Base-by-base conservation (phyloP, 2,888 invertebrate species). In the Tanytarsus gracilentus region DNA sequence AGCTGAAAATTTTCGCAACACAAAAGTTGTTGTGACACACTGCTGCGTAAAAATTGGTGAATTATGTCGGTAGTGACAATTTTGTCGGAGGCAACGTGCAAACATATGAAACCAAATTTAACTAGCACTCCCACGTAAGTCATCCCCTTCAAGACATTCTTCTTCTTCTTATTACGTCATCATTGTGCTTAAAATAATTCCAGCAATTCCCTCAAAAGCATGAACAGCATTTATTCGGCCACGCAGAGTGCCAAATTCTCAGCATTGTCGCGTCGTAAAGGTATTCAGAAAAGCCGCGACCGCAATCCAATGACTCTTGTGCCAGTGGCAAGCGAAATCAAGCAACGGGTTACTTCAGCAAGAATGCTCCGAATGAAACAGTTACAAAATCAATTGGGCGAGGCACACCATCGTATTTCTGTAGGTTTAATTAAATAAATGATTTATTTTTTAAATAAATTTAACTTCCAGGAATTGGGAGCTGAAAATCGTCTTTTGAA, bases 321-420 rank as follows among this genome's bases (percentile, higher is more conserved):
- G 50, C 65, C 69, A 23, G 69, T 69, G 44, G 69, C 68, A 11
- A 73, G 71, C 62, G 73, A 74, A 39, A 71, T 76, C 9, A 70
- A 74, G 26, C 83, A 88, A 70, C 77, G 88, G 11, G 84, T 89
- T 44, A 74, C 86, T 64, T 88, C 88, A 0, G 88, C 88, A 1
- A 85, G 87, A 72, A 79, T 86, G 63, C 77, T 88, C 62, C 78
- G 85, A 25, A 77, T 87, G 26, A 85, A 88, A 68, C 84, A 85
- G 62, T 74, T 88, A 63, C 88, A 89, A 73, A 89, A 86, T 71
- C 87, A 89, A 69, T 69, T 89, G 61, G 80, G 84, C 4, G 87
- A 88, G 70, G 87, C 87, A 0, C 87, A 88, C 69, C 85, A 82
- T 66, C 86, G 86, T 69, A 76, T 89, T 62, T 81, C 86, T 68